Evolutionary conservation across 2,113 vertebrate genomes (phyloP).

Genomic region (Kobus ellipsiprymnus): DNA sequence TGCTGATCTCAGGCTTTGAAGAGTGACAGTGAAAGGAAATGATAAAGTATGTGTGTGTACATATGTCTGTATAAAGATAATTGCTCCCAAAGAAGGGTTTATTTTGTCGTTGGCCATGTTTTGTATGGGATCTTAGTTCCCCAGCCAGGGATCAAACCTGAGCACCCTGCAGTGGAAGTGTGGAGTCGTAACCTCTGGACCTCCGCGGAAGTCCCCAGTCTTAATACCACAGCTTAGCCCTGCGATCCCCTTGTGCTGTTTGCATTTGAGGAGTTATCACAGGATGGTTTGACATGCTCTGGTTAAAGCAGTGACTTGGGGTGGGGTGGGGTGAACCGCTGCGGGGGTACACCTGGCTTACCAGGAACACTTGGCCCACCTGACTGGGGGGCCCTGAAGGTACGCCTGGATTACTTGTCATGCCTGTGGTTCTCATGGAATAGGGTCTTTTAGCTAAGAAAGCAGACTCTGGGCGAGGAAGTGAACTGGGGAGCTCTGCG

Average conservation of each 20-base stretch:
- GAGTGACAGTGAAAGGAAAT: background rate
- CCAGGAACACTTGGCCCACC: too few relatives aligned
- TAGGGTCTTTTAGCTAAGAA: background rate
- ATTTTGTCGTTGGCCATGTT: background rate
- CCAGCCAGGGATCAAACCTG: background rate
- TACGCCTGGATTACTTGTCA: background rate
- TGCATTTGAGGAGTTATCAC: background rate
- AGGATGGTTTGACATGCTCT: background rate
- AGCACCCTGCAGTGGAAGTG: background rate
- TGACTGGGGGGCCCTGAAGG: background rate
- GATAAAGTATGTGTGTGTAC: background rate
- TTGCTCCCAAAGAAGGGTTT: background rate
- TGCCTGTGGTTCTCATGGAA: accelerated
- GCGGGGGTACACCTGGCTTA: background rate
- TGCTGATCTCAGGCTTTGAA: background rate
- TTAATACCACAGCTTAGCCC: background rate
- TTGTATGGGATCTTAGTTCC: background rate
- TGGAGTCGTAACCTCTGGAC: background rate
- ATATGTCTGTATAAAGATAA: background rate
- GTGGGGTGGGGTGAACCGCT: background rate
- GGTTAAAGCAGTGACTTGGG: background rate
- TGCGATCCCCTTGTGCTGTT: background rate
- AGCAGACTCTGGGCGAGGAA: background rate
- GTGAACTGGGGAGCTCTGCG: background rate
- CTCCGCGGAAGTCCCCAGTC: background rate